Base-by-base conservation (phyloP, 1,140 invertebrate species). In the Aphis gossypii region DNA sequence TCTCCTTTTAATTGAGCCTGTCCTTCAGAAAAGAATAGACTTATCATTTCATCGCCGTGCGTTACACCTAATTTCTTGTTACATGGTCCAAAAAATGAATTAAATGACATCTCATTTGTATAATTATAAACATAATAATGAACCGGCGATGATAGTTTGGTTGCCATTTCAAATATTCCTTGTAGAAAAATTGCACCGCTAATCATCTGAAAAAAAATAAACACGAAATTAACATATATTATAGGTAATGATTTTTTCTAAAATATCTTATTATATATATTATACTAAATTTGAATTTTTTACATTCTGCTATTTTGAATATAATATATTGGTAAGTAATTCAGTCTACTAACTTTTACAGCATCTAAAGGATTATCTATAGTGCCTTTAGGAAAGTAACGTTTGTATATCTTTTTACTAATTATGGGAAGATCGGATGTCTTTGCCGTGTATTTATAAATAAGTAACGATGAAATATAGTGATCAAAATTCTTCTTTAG, bases 31-130 rank as follows among this genome's bases (percentile, higher is more conserved):
- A 8, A 48, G 54, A 94, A 94, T 25, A 94, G 56, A 83, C 94
- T 94, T 23, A 48, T 86, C 25, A 94, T 35, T 83, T 94, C 94
- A 56, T 94, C 94, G 25, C 76, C 94, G 84, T 94, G 94, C n/a
- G 89, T 68, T 18, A 93, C 93, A 20, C 94, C 94, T 93, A 91
- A 83, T 11, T 46, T 44, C 0, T 9, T 21, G 7, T 7, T 8
- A 6, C 25, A 68, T 21, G 35, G 41, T 25, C 46, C 83, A 6
- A 5, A 68, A 1, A 6, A 38, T 23, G 23, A 1, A 56, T 93
- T 92, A n/a, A 84, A 88, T 38, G 54, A 60, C 4, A 88, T 21
- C 60, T 68, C 30, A 23, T 88, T 93, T 48, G 14, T 18, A 41
- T 93, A 21, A 68, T 48, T 35, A 38, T 87, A 93, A 20, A 88